Evolutionary conservation across 2,797 vertebrate species (phyloP), one percentile per base, ranked within the genome.

Genomic region (Poliocrania exsul): DNA sequence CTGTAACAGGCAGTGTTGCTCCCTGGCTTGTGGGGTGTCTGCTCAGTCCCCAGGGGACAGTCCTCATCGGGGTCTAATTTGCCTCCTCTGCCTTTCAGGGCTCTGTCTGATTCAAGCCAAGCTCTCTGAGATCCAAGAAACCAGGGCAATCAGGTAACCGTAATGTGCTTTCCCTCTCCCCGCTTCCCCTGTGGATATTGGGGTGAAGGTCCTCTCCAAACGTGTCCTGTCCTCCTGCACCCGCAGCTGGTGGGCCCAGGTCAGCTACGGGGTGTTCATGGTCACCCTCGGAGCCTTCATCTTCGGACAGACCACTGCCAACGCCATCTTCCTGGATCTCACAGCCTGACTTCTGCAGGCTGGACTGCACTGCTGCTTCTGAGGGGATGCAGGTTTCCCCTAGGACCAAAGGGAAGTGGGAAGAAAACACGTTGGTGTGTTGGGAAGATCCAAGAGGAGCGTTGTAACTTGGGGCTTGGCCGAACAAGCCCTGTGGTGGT

Each of bases 281-380:
- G 98, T 99, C 78, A 98, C 98, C 21, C 93, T 98, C 0, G 99
- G 99, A 95, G 98, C 98, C 2, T 99, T 99, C 97, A 99, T 99
- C 97, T 99, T 99, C 6, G 99, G 99, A 91, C 99, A 99, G 97
- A 99, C 99, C n/a, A 99, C 99, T 13, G 98, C 98, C 81, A 99
- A 99, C 1, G 98, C 99, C 67, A 98, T 99, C 97, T 99, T 98
- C 16, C 97, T 98, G 95, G 99, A 98, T 56, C 96, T 98, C 67
- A 94, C 96, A 82, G 97, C 97, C 65, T 98, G 96, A 97, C n/a
- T 91, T 21, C 62, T 80, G n/a, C 17, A 51, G 73, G 37, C 74
- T 33, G 61, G 53, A 42, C 49, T 9, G 4, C 10, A 33, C 54
- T 64, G 37, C 62, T 88, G 88, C 86, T 73, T 47, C 66, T 60